Evolutionary conservation across 2,888 invertebrate species (phyloP), one percentile per base, ranked within the genome.

Genomic region (Brenthis hecate): DNA sequence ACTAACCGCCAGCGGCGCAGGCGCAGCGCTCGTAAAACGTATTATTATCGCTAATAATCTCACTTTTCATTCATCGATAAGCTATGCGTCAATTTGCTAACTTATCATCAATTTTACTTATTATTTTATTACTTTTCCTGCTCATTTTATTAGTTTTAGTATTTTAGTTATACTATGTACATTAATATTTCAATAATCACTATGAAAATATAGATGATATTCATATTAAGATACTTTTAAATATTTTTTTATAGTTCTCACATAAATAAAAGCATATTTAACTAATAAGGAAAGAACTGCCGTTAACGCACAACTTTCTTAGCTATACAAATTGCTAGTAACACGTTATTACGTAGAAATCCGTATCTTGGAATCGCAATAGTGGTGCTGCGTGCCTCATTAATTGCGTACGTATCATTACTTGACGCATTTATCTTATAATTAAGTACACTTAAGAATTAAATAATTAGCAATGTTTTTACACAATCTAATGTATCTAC

Each of bases 1-100:
- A 78, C 80, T 78, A 75, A 76, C 79, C 73, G 89, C 91, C 90
- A 78, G 81, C 81, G 90, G 92, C 89, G 86, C 86, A 80, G 84
- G 85, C 88, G 85, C 86, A 81, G 82, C 77, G 76, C 79, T 78
- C 78, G 84, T 86, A 86, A 86, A 89, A 87, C 89, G 81, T 89
- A 86, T 88, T 89, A 90, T 91, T 90, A 88, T 89, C 89, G 86
- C 87, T 65, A 61, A 69, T 65, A 69, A 69, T 69, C 65, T 65
- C 65, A 69, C 57, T 57, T 69, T 65, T 67, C 70, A 70, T 72
- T 72, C 67, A 72, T 70, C 57, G 69, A 69, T 66, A 55, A 57
- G 58, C 56, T 61, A 69, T 69, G 61, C 69, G 51, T 65, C 65
- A 61, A 69, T 69, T 65, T 69, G 61, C 63, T 58, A 56, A 65